Evolutionary conservation across 2,888 invertebrate genomes (phyloP).

Genomic region (Eupelmus urozonus): DNA sequence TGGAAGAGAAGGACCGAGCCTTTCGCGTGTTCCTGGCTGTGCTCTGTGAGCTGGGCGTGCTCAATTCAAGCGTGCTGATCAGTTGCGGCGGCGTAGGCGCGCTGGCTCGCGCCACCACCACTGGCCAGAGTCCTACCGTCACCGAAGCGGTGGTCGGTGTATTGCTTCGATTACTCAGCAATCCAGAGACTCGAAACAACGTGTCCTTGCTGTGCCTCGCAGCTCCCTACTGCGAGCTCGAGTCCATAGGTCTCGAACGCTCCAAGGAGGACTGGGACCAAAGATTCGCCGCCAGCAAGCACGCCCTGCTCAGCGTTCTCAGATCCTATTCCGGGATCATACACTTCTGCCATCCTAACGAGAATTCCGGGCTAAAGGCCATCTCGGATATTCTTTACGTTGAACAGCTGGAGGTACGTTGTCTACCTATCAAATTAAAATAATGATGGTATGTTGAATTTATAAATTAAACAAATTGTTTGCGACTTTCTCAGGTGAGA

Average conservation of each 20-base stretch:
- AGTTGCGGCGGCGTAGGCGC: constrained; percentile 90
- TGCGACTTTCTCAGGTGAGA: constrained; percentile 79
- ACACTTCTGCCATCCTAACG: constrained; percentile 90
- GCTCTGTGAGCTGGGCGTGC: constrained; percentile 91
- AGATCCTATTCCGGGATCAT: constrained; percentile 95
- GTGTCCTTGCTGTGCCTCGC: constrained; percentile 92
- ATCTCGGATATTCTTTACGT: constrained; percentile 90
- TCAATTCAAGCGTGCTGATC: constrained; percentile 90
- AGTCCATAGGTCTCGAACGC: constrained; percentile 75
- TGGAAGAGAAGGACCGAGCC: constrained; percentile 88
- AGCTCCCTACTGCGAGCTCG: constrained; percentile 96
- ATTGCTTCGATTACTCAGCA: constrained; percentile 89
- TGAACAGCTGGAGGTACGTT: constrained; percentile 86
- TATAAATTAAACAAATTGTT: not conserved
- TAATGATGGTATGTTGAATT: not conserved
- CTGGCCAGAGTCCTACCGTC: constrained; percentile 92
- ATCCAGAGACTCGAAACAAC: constrained; percentile 88
- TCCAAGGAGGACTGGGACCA: constrained; percentile 82
- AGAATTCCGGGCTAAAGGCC: constrained; percentile 86
- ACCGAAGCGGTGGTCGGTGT: constrained; percentile 94
- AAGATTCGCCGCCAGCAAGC: constrained; percentile 90
- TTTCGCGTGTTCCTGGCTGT: constrained; percentile 91
- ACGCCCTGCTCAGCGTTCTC: constrained; percentile 89
- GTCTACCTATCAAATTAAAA: no score
- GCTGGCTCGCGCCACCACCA: constrained; percentile 88